These are phyloP conservation scores for Pholis gunnellus DNA, from an alignment of 2,113 vertebrate genomes.

Conservation along the genomic window DNA sequence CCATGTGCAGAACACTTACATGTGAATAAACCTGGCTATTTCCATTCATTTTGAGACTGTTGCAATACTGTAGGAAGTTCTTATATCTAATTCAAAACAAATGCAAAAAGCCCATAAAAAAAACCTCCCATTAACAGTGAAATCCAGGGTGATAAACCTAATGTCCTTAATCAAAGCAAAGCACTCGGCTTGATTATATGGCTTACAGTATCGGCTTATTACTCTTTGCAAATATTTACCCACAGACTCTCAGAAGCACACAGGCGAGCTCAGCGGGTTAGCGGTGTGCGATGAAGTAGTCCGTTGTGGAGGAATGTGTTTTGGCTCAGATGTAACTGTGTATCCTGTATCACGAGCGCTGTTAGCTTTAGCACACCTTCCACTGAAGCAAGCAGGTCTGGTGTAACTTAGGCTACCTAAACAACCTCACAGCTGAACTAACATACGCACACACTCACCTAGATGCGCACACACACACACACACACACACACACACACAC, in stretches of 20 bases:
- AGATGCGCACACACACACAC: background rate
- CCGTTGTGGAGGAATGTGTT: constrained; percentile 72
- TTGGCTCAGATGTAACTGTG: constrained; percentile 54
- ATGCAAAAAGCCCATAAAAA: constrained; percentile 19
- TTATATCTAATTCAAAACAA: constrained; percentile 25
- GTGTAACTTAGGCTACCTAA: constrained; percentile 60
- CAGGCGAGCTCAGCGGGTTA: constrained; percentile 33
- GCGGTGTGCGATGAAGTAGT: constrained; percentile 49
- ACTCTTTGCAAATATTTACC: constrained; percentile 66
- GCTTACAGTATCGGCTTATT: constrained; percentile 47
- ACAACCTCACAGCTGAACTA: constrained; percentile 76
- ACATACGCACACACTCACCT: constrained; percentile 17
- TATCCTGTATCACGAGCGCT: constrained; percentile 51
- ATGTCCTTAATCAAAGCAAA: constrained; percentile 40
- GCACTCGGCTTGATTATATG: constrained; percentile 1
- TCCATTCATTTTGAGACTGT: constrained; percentile 6
- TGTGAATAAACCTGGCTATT: constrained; percentile 16
- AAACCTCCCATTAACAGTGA: constrained; percentile 6
- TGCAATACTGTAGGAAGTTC: constrained; percentile 2
- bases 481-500: background rate
- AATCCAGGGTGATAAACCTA: constrained; percentile 26
- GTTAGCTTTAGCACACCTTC: constrained; percentile 68
- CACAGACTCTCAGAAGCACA: constrained; percentile 26
- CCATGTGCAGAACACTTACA: constrained; percentile 13
- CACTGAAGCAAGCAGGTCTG: constrained; percentile 49